Evolutionary conservation across 2,888 invertebrate genomes (phyloP).

Genomic region (Ormyrus nitidulus): DNA sequence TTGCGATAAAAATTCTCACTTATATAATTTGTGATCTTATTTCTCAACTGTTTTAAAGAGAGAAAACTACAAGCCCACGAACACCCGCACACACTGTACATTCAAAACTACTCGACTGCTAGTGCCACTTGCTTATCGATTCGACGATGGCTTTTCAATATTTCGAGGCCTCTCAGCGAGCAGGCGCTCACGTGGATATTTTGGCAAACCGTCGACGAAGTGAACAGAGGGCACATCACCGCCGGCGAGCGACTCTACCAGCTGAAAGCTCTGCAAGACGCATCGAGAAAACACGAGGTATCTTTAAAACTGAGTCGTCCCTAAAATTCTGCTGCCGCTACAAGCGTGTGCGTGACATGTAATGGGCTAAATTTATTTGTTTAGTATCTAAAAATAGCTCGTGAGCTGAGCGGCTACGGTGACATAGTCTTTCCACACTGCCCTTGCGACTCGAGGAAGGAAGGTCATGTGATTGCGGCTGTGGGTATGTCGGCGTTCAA

Average conservation of each 20-base stretch:
- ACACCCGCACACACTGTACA: slow-evolving; percentile 97
- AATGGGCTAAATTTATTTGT: slow-evolving; percentile 22
- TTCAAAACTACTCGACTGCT: slow-evolving; percentile 99
- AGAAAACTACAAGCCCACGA: slow-evolving; percentile 95
- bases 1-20: background rate
- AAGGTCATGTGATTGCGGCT: slow-evolving; percentile 88
- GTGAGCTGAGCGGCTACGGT: slow-evolving; percentile 94
- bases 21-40: background rate
- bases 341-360: background rate
- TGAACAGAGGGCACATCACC: slow-evolving; percentile 93
- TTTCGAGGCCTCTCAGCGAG: slow-evolving; percentile 82
- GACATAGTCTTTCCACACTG: slow-evolving; percentile 96
- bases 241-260: slow-evolving; percentile 96
- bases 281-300: slow-evolving; percentile 88
- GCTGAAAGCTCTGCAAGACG: slow-evolving; percentile 95
- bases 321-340: too few species aligned
- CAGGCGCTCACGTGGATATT: slow-evolving; percentile 90
- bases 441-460: slow-evolving; percentile 91
- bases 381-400: slow-evolving; percentile 88
- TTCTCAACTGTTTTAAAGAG: slow-evolving; percentile 79
- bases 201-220: slow-evolving; percentile 97
- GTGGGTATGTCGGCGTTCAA: slow-evolving; percentile 82
- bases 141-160: slow-evolving; percentile 90
- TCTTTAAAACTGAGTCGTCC: background rate
- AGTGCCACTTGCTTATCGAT: slow-evolving; percentile 95